Conservation (phyloP, 2,797 vertebrate species). For the Ctenochaetus hawaiiensis region DNA sequence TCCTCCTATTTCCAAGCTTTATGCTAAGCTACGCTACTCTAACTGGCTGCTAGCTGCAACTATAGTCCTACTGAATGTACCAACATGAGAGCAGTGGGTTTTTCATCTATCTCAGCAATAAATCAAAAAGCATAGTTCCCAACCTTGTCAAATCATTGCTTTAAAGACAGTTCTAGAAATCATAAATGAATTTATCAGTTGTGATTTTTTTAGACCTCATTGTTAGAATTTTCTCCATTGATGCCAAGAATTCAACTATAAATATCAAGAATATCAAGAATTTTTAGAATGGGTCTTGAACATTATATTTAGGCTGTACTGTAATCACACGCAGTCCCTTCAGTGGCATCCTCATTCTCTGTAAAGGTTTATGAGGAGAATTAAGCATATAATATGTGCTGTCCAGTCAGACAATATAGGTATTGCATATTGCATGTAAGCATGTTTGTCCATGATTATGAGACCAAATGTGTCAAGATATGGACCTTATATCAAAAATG, state of each 20-base stretch:
- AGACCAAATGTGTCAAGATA: background rate
- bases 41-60: background rate
- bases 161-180: background rate
- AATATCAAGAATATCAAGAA: background rate
- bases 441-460: background rate
- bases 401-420: background rate
- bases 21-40: background rate
- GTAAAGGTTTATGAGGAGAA: background rate
- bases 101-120: background rate
- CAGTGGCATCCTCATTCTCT: background rate
- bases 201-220: background rate
- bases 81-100: background rate
- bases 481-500: constrained; percentile 29
- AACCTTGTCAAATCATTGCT: background rate
- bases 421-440: background rate
- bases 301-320: background rate
- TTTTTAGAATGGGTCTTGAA: background rate
- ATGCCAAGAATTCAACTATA: no score
- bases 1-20: background rate
- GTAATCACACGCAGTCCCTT: background rate
- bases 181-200: background rate
- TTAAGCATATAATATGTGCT: background rate
- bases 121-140: no score
- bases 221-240: no score
- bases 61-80: background rate